Conservation (phyloP, 2,113 vertebrate genomes). For the Pteronura brasiliensis region DNA sequence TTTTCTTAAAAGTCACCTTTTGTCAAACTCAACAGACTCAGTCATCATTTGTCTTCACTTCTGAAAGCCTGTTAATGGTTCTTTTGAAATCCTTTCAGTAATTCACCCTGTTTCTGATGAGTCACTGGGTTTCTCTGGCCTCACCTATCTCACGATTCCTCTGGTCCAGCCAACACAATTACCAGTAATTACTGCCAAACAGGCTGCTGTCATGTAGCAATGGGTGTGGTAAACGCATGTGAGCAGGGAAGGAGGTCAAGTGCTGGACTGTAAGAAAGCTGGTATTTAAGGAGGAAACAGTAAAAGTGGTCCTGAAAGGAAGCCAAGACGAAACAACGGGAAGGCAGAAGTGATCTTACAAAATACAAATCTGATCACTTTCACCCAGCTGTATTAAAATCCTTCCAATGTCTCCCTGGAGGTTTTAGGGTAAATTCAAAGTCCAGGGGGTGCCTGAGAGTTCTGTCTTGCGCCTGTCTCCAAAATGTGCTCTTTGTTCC, state of each 20-base stretch:
- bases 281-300: neutral
- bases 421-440: neutral
- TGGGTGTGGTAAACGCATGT: neutral
- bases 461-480: neutral
- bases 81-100: neutral
- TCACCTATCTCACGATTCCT: neutral
- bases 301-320: neutral
- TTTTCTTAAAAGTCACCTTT: neutral
- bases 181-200: neutral
- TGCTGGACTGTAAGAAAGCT: neutral
- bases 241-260: neutral
- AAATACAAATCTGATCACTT: neutral
- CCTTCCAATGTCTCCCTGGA: neutral
- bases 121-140: neutral
- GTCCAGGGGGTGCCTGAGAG: neutral
- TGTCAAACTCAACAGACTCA: neutral
- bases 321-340: neutral
- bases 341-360: neutral
- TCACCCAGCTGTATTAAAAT: neutral
- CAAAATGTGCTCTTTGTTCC: neutral
- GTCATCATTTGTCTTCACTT: neutral
- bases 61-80: neutral
- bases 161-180: neutral
- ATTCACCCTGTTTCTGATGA: neutral
- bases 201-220: neutral